Base-by-base conservation (phyloP, 2,888 invertebrate genomes). In the Drosophila tripunctata region DNA sequence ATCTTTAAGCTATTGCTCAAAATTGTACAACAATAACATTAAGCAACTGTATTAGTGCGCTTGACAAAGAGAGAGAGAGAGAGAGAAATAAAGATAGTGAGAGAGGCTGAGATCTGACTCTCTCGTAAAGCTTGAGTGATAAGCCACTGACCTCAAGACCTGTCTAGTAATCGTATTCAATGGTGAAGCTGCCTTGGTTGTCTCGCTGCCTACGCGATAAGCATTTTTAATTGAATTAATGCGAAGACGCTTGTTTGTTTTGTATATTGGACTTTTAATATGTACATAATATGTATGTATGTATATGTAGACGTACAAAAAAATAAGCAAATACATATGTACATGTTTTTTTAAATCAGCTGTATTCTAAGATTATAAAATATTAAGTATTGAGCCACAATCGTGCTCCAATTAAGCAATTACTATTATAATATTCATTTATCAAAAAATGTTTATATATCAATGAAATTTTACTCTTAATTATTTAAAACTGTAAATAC, bases 101-200 rank as follows among this genome's bases (percentile, higher is more conserved):
- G 22, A 22, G 22, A 22, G 22, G 5, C 3, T 4, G 22, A 3
- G n/a, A 38, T n/a, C n/a, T 38, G 17, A 2, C 7, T 60, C 48
- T 44, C 41, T 70, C 44, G 22, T 36, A 50, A 63, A 73, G 55
- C 75, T 67, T 44, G n/a, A 33, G 12, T 19, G 81, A 81, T 81
- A 81, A 81, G 81, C 84, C 87, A 83, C 75, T 81, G 81, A 81
- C 81, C 81, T 83, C 81, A 56, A 54, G 64, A 48, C 56, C 41
- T 43, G 24, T 31, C 41, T 21, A 48, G 47, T 43, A 33, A 17
- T 63, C 55, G 19, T 38, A 43, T 24, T 50, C 44, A 12, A 19
- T 31, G n/a, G n/a, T n/a, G 30, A 24, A 27, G 35, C 36, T 44
- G 52, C 22, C n/a, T 22, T 15, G 52, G 40, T 66, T 10, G 10